Evolutionary conservation across 1,140 invertebrate species (phyloP).

Genomic region (Hormaphis cornu): DNA sequence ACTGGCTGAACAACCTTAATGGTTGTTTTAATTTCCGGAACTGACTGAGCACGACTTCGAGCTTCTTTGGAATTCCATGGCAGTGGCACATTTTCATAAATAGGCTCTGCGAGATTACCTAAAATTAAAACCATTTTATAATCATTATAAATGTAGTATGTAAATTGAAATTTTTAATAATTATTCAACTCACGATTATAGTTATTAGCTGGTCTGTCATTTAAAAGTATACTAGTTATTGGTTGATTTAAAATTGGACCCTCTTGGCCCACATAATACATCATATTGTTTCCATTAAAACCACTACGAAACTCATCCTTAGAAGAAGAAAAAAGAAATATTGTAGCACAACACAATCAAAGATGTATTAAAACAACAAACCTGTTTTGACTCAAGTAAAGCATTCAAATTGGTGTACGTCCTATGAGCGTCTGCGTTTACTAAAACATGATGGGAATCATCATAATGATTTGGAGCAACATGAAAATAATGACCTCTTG

Average conservation of each 20-base stretch:
- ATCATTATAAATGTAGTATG: background rate
- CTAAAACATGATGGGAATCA: slow-evolving; percentile 44
- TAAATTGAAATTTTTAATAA: background rate
- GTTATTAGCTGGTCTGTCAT: slow-evolving; percentile 5
- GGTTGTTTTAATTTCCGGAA: slow-evolving; percentile 47
- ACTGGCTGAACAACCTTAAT: background rate
- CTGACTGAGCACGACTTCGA: slow-evolving; percentile 54
- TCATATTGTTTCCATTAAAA: slow-evolving; percentile 30
- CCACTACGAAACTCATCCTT: slow-evolving; percentile 9
- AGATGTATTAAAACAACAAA: background rate
- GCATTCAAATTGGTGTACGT: slow-evolving; percentile 59
- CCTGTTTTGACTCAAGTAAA: slow-evolving; percentile 35
- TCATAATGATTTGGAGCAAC: slow-evolving; percentile 39
- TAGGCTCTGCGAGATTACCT: slow-evolving; percentile 54
- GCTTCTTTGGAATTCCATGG: slow-evolving; percentile 41
- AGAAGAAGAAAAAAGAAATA: background rate
- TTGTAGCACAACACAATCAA: background rate
- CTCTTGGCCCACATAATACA: slow-evolving; percentile 26
- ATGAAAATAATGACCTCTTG: slow-evolving; percentile 47
- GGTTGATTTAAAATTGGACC: slow-evolving; percentile 28
- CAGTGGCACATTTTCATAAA: slow-evolving; percentile 67
- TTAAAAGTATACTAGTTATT: background rate
- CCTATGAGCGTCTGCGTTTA: slow-evolving; percentile 49
- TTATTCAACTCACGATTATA: background rate
- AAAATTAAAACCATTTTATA: slow-evolving; percentile 1